A percentile compares a stretch with the other conserved stretches of the same genome.
These are phyloP conservation scores for Xanthorhoe spadicearia DNA, from an alignment of 2,888 invertebrate genomes.

Conservation along the genomic window DNA sequence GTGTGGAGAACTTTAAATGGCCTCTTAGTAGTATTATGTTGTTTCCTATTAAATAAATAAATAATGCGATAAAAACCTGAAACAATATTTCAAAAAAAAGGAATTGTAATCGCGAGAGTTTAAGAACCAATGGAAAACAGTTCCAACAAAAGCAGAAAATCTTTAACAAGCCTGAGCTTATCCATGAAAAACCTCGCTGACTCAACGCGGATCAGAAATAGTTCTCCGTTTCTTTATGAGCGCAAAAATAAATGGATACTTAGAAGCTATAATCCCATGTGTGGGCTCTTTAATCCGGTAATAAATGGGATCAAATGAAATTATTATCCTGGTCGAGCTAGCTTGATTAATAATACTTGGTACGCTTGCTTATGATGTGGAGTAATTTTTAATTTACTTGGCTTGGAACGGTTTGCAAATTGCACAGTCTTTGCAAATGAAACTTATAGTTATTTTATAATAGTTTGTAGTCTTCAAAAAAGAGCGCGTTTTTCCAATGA, in stretches of 20 bases:
- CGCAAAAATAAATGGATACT: not conserved
- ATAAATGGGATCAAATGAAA: slow-evolving; percentile 17
- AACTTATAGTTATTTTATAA: not conserved
- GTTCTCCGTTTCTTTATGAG: not conserved
- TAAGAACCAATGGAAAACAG: too few species aligned
- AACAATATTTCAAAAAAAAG: too few species aligned
- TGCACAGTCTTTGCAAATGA: not conserved
- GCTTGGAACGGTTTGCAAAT: not conserved
- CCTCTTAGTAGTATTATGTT: too few species aligned
- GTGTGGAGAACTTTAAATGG: too few species aligned
- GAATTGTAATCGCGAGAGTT: too few species aligned
- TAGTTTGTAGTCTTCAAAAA: not conserved
- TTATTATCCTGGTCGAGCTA: not conserved
- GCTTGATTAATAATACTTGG: slow-evolving; percentile 1
- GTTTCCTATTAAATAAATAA: too few species aligned
- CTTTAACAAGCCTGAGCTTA: too few species aligned
- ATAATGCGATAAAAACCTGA: too few species aligned
- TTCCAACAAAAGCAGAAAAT: too few species aligned
- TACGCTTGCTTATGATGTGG: not conserved
- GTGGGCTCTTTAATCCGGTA: slow-evolving; percentile 13
- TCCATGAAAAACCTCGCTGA: too few species aligned
- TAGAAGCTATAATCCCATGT: not conserved
- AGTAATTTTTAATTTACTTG: not conserved
- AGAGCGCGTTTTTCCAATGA: too few species aligned
- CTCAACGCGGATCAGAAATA: not conserved